Percentiles rank a stretch among this genome's conserved stretches.
These are phyloP conservation scores for Habropoda laboriosa DNA, from an alignment of 1,140 invertebrate genomes.

Conservation along the genomic window DNA sequence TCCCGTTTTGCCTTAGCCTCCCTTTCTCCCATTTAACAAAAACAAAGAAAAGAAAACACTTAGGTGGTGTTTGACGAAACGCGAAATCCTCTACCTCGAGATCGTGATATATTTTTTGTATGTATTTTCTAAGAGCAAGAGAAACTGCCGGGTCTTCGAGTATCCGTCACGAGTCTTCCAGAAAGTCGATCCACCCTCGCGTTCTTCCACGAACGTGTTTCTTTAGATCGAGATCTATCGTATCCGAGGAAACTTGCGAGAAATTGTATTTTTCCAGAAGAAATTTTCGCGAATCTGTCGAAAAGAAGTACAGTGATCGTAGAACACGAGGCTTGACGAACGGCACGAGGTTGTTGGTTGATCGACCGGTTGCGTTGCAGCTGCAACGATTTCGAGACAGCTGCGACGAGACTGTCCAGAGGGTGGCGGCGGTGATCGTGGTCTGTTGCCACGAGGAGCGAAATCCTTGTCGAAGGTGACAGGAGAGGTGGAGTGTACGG, in stretches of 20 bases:
- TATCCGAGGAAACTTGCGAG: not conserved
- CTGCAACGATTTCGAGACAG: constrained; percentile 59
- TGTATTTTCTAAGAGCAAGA: constrained; percentile 46
- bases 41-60: too few species aligned
- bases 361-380: constrained; percentile 34
- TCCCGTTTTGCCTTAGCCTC: constrained; percentile 61
- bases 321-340: not conserved
- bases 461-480: constrained; percentile 45
- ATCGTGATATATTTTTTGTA: constrained; percentile 64
- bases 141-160: not conserved
- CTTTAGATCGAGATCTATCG: not conserved
- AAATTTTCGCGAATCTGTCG: not conserved
- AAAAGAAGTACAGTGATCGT: not conserved
- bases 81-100: constrained; percentile 55
- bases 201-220: not conserved
- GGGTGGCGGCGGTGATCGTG: constrained; percentile 19
- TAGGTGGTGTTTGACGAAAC: too few species aligned
- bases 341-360: not conserved
- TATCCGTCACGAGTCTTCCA: not conserved
- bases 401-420: constrained; percentile 28
- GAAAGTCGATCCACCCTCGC: not conserved
- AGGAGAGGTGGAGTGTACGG: constrained; percentile 10
- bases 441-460: not conserved
- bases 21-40: too few species aligned
- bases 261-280: too few species aligned